Evolutionary conservation across 2,113 vertebrate genomes (phyloP).

Genomic region (Progne subis): DNA sequence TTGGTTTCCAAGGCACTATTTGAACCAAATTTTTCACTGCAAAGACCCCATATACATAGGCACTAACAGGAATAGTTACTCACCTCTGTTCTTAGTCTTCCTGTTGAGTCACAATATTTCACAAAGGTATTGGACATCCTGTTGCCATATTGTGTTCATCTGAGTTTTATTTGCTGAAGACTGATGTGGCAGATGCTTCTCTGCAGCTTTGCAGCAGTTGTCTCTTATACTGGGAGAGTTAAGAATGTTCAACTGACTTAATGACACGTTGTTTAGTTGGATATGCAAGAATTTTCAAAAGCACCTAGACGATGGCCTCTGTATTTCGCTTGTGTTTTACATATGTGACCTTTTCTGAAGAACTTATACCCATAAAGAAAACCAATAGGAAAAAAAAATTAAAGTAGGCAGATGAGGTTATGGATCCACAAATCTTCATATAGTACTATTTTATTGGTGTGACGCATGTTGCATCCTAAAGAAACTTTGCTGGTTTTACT

Average conservation of each 20-base stretch:
- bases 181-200: not conserved
- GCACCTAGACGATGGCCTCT: not conserved
- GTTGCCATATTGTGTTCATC: accelerated
- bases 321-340: not conserved
- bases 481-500: not conserved
- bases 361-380: not conserved
- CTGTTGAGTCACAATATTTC: not conserved
- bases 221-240: not conserved
- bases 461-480: not conserved
- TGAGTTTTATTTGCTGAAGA: not conserved
- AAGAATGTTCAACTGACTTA: not conserved
- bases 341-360: not conserved
- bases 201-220: not conserved
- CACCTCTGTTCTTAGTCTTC: not conserved
- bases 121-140: not conserved
- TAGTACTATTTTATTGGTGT: not conserved
- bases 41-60: accelerated
- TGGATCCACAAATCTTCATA: not conserved
- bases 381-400: not conserved
- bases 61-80: not conserved
- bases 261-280: not conserved
- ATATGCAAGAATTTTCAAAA: not conserved
- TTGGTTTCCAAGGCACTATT: not conserved
- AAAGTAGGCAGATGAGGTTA: not conserved
- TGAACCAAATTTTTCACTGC: not conserved